Base-by-base conservation (phyloP, 2,888 invertebrate genomes). In the Melanchra persicariae region DNA sequence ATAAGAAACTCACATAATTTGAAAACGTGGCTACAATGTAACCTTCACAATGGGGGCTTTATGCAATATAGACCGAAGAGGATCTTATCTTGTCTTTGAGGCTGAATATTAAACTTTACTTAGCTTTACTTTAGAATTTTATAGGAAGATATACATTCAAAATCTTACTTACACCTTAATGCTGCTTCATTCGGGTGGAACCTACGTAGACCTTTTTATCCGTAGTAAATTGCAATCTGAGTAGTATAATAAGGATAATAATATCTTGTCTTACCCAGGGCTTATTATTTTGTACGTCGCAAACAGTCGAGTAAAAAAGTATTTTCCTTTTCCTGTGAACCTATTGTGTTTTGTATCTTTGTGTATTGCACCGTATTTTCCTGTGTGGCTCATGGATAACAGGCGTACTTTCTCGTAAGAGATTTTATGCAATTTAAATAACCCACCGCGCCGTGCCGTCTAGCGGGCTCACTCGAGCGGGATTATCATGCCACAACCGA, bases 361-460 rank as follows among this genome's bases (percentile, higher is more conserved):
- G 55, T 63, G 55, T 49, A 69, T 62, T 58, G 60, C 70, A 55
- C 49, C 66, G 57, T 71, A 52, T 75, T 79, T 83, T 77, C 51
- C 52, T 61, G 65, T 64, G 24, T 59, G 43, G 34, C 61, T 74
- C 58, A 47, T 70, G 60, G 64, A 66, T 82, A 82, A 77, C 77
- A 79, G 68, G 58, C 57, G 52, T 67, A 75, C 73, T 75, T 73
- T 73, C 61, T 73, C 49, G 65, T 66, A 71, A 79, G 45, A 79
- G 70, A 74, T 82, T 82, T 77, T 79, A 69, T 82, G 70, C 77
- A 76, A 80, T 76, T 83, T 77, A 71, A 79, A 73, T 82, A 73
- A 67, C 61, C 60, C 57, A 40, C 22, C 24, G 61, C 71, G 78
- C 55, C 78, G 45, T 52, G 34, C 47, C 59, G 68, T 54, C 77